phyloP scores from a whole-genome alignment of 2,113 vertebrate species.

The Tragelaphus imberbis region DNA sequence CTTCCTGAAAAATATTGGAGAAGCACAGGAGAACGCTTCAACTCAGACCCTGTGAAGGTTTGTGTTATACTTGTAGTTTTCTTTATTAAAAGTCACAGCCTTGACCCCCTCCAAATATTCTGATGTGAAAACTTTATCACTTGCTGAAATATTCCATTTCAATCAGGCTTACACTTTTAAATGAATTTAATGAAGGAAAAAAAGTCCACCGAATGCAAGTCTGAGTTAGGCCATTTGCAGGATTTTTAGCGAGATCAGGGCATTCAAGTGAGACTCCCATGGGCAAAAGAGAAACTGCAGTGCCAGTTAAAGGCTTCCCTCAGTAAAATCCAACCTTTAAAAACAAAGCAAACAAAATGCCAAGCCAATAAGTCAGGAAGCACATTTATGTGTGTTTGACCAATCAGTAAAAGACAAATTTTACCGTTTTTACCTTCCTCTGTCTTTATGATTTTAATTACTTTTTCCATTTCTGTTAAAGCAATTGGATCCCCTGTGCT shows the following conservation, averaged over 20 bases:
- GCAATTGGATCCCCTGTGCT: neutral
- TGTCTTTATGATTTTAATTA: neutral
- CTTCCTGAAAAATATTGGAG: neutral
- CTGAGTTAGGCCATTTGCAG: neutral
- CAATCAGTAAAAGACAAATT: neutral
- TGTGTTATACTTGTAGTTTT: neutral
- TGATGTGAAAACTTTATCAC: neutral
- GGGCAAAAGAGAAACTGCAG: neutral
- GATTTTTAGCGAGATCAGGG: neutral
- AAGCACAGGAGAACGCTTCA: neutral
- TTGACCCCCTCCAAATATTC: neutral
- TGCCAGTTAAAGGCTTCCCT: neutral
- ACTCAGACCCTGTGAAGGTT: neutral
- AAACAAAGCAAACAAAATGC: neutral
- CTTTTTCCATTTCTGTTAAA: neutral
- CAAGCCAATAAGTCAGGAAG: neutral
- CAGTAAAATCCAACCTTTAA: neutral
- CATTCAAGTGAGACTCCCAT: neutral
- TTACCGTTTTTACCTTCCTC: neutral
- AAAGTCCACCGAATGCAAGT: neutral
- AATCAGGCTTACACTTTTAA: neutral
- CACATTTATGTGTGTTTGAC: neutral
- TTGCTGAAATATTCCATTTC: neutral
- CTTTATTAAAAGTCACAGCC: neutral
- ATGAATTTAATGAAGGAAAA: neutral